These are phyloP conservation scores for Allygus modestus DNA, from an alignment of 2,888 invertebrate genomes.

Conservation along the genomic window DNA sequence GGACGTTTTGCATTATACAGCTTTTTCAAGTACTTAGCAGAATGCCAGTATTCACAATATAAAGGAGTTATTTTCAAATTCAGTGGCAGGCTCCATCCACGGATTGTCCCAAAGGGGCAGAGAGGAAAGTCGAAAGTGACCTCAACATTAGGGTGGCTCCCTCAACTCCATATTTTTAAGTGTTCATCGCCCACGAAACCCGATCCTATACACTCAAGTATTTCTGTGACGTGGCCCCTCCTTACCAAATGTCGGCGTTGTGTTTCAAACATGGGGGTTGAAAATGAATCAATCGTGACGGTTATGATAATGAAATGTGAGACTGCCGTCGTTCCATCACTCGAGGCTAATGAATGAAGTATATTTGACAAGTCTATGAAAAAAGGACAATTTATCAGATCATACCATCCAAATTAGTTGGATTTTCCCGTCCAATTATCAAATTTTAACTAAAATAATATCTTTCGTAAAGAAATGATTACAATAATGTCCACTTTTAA, in stretches of 20 bases:
- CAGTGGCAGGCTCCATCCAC: neutral
- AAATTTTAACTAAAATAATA: too few relatives aligned
- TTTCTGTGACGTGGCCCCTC: conserved; percentile 5
- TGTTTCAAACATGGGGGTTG: conserved; percentile 15
- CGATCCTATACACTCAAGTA: conserved; percentile 3
- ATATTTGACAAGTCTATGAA: too few relatives aligned
- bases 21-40: too few relatives aligned
- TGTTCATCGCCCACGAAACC: conserved; percentile 7
- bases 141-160: neutral
- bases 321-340: neutral
- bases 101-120: neutral
- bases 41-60: too few relatives aligned
- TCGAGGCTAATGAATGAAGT: too few relatives aligned
- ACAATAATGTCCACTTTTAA: too few relatives aligned
- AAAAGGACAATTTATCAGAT: too few relatives aligned
- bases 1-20: too few relatives aligned
- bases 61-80: too few relatives aligned
- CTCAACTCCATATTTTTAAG: neutral
- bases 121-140: neutral
- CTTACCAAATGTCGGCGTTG: conserved; percentile 25
- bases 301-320: neutral
- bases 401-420: too few relatives aligned
- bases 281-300: conserved; percentile 18
- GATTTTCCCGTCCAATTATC: too few relatives aligned
- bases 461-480: too few relatives aligned